A percentile compares a stretch with the other conserved stretches of the same genome.
These are phyloP conservation scores for Potamarius usumacintae DNA, from an alignment of 2,113 vertebrate genomes.

Conservation along the genomic window DNA sequence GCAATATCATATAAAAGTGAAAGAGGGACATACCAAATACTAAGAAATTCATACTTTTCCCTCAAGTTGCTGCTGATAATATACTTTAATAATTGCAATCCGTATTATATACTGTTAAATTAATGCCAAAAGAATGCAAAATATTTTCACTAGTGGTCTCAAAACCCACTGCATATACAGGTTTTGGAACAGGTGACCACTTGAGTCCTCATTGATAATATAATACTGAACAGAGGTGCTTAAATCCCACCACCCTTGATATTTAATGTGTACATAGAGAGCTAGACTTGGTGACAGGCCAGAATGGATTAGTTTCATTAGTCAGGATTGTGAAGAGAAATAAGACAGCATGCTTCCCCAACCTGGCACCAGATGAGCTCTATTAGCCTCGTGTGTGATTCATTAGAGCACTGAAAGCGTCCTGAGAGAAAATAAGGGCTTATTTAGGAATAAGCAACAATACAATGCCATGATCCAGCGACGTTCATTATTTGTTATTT, in stretches of 20 bases:
- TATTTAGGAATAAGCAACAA: constrained; percentile 12
- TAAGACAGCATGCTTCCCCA: constrained; percentile 25
- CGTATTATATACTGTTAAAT: not conserved
- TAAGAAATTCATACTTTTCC: not conserved
- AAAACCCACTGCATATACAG: not conserved
- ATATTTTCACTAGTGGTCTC: not conserved
- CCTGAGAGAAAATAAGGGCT: constrained; percentile 19
- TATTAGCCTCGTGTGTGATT: constrained; percentile 16
- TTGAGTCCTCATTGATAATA: not conserved
- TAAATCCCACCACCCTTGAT: constrained; percentile 19
- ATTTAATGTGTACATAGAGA: constrained; percentile 19
- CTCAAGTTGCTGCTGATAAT: not conserved
- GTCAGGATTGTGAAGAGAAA: constrained; percentile 42
- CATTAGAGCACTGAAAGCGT: constrained; percentile 17
- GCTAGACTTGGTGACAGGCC: constrained; percentile 44
- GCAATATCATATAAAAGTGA: too few species aligned
- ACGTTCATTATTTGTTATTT: not conserved
- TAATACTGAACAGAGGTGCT: constrained; percentile 28
- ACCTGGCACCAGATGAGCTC: constrained; percentile 34
- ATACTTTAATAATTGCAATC: not conserved
- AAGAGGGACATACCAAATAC: too few species aligned
- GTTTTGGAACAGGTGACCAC: not conserved
- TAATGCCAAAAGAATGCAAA: not conserved
- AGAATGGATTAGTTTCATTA: constrained; percentile 53
- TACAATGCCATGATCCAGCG: not conserved